These are phyloP conservation scores for Drosophila mettleri DNA, from an alignment of 2,888 invertebrate species.

Conservation along the genomic window DNA sequence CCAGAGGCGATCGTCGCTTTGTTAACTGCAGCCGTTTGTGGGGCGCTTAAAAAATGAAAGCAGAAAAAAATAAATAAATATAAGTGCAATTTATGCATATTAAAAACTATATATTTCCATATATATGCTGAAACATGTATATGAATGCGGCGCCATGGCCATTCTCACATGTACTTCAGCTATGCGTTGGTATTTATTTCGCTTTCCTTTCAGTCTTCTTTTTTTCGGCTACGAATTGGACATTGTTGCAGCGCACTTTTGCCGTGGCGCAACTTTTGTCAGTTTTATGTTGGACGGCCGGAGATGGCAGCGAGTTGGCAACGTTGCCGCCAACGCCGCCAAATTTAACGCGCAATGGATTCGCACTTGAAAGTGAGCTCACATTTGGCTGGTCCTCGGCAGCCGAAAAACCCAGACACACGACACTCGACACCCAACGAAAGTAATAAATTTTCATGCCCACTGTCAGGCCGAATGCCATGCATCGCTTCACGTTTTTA, in stretches of 20 bases:
- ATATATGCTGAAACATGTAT: neutral
- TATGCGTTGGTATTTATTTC: constrained; percentile 43
- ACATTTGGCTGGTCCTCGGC: constrained; percentile 11
- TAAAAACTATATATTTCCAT: constrained; percentile 61
- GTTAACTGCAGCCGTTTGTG: constrained; percentile 9
- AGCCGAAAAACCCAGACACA: constrained; percentile 3
- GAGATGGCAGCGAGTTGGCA: constrained; percentile 48
- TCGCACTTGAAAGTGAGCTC: constrained; percentile 44
- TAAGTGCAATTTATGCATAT: constrained; percentile 73
- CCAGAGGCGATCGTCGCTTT: neutral
- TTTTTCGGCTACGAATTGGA: constrained; percentile 40
- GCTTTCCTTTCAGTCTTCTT: constrained; percentile 11
- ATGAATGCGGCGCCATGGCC: constrained; percentile 3
- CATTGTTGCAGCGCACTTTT: constrained; percentile 59
- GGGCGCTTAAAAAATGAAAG: constrained; percentile 40
- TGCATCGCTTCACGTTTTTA: constrained; percentile 45
- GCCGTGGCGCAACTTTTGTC: constrained; percentile 66
- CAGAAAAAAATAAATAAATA: constrained; percentile 52
- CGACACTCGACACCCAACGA: constrained; percentile 29
- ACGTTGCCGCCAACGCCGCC: constrained; percentile 34
- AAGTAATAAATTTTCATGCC: constrained; percentile 73
- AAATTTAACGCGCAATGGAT: constrained; percentile 72
- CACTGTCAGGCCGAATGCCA: constrained; percentile 51
- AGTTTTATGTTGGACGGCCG: constrained; percentile 53
- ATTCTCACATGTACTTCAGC: constrained; percentile 27